A percentile compares a stretch with the other conserved stretches of the same genome.
These are phyloP conservation scores for Ditula angustiorana DNA, from an alignment of 2,888 invertebrate genomes.

Conservation along the genomic window DNA sequence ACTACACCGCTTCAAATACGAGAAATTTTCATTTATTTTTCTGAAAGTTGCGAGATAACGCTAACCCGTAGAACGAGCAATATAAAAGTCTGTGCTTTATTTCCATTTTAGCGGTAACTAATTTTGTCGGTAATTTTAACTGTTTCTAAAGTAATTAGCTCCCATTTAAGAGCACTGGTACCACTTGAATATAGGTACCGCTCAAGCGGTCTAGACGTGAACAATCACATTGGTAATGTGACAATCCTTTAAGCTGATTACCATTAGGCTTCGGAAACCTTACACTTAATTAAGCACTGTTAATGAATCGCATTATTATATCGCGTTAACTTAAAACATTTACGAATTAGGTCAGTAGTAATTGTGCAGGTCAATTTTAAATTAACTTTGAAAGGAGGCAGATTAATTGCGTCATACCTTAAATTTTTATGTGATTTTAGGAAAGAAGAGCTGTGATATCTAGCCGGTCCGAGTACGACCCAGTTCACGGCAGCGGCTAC, in stretches of 20 bases:
- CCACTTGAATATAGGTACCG: too few relatives aligned
- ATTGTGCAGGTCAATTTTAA: constrained; percentile 1
- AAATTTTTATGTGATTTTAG: constrained; percentile 5
- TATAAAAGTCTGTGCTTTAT: background rate
- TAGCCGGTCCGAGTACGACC: constrained; percentile 53
- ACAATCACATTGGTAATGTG: constrained; percentile 3
- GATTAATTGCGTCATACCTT: constrained; percentile 21
- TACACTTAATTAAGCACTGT: constrained; percentile 5
- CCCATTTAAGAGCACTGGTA: background rate
- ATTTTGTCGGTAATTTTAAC: background rate
- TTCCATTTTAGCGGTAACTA: background rate
- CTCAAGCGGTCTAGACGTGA: background rate
- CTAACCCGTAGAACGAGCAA: background rate
- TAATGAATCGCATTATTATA: background rate
- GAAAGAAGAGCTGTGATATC: constrained; percentile 26
- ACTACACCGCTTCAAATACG: too few relatives aligned
- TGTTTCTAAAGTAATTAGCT: background rate
- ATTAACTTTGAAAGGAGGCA: background rate
- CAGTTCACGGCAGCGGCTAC: constrained; percentile 57
- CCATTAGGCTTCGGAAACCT: constrained; percentile 27
- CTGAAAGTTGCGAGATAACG: background rate
- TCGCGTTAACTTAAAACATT: constrained; percentile 5
- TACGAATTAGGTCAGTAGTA: constrained; percentile 1
- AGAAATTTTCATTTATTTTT: background rate
- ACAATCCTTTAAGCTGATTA: constrained; percentile 24